These are phyloP conservation scores for Notolepis coatsorum DNA, from an alignment of 2,797 vertebrate species.

Conservation along the genomic window DNA sequence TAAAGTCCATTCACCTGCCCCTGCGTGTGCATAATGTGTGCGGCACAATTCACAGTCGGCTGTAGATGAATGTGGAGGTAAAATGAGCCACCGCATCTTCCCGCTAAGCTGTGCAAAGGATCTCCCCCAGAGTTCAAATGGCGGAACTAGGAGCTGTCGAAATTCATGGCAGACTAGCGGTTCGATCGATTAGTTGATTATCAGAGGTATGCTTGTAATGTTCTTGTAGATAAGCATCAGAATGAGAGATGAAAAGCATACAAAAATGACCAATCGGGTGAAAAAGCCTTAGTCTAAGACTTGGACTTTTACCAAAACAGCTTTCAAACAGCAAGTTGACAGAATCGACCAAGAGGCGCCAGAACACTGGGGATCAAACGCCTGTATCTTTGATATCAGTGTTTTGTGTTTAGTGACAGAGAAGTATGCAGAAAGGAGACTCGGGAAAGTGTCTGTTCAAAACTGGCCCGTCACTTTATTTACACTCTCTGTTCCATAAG, in stretches of 20 bases:
- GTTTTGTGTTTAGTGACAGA: background rate
- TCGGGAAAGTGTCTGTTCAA: background rate
- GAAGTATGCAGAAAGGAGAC: background rate
- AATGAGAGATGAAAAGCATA: too few species aligned
- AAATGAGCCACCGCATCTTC: constrained; percentile 14
- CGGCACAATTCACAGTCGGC: constrained; percentile 25
- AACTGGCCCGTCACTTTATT: background rate
- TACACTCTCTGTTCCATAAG: background rate
- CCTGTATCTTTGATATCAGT: constrained; percentile 2
- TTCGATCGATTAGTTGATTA: background rate
- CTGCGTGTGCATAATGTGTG: constrained; percentile 19
- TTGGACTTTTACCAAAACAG: too few species aligned
- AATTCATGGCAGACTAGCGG: background rate
- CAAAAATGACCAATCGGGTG: too few species aligned
- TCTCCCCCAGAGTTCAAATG: constrained; percentile 15
- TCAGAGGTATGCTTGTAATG: too few species aligned
- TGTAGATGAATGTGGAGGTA: constrained; percentile 34
- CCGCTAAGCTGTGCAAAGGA: constrained; percentile 40
- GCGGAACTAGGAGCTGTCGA: constrained; percentile 10
- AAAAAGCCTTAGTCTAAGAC: too few species aligned
- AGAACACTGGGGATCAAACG: constrained; percentile 1
- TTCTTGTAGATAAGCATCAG: too few species aligned
- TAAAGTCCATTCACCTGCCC: constrained; percentile 30
- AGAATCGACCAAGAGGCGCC: too few species aligned
- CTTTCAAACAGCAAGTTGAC: too few species aligned